These are phyloP conservation scores for Exephanes ischioxanthus DNA, from an alignment of 2,888 invertebrate species.

Conservation along the genomic window DNA sequence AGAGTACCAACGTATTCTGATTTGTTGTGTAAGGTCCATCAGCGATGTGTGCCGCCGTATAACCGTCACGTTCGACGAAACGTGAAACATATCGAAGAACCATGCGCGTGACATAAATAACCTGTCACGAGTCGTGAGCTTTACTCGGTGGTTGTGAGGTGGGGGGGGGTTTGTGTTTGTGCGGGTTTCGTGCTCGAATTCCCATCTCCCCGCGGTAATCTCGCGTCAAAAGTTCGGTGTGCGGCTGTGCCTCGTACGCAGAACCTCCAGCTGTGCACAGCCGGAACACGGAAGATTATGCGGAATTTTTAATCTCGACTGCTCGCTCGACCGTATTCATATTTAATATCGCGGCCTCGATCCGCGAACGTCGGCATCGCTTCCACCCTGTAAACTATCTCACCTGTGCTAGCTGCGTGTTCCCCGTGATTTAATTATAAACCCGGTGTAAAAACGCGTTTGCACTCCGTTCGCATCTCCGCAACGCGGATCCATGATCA, in stretches of 20 bases:
- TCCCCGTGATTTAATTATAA: conserved; percentile 37
- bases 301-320: conserved; percentile 65
- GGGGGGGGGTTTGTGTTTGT: too few species aligned
- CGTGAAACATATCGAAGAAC: conserved; percentile 37
- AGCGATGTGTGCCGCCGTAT: neutral
- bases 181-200: conserved; percentile 22
- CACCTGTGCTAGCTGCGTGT: neutral
- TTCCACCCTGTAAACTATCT: neutral
- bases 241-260: neutral
- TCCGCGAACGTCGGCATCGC: conserved; percentile 27
- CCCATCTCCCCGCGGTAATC: conserved; percentile 64
- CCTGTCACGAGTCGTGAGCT: conserved; percentile 49
- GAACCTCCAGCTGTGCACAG: conserved; percentile 11
- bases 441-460: conserved; percentile 1
- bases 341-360: conserved; percentile 59
- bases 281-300: conserved; percentile 50
- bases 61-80: conserved; percentile 45
- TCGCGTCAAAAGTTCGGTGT: conserved; percentile 58
- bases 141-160: neutral
- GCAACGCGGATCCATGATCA: neutral
- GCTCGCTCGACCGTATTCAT: conserved; percentile 59
- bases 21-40: neutral
- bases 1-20: neutral
- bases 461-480: neutral
- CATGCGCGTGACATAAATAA: conserved; percentile 50